Base-by-base conservation (phyloP, 2,888 invertebrate species). In the Athalia cordata region DNA sequence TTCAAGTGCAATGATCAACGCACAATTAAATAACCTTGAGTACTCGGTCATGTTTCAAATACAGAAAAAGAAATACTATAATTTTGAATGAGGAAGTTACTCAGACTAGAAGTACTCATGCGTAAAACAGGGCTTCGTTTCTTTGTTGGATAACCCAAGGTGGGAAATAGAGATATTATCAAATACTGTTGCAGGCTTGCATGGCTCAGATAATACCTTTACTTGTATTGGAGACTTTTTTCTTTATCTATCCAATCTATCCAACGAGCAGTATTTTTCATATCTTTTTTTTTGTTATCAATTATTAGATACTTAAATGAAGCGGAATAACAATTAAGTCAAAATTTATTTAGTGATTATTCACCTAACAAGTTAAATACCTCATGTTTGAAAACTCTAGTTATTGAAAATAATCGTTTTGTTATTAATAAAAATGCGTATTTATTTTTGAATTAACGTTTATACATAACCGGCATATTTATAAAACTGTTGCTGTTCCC, bases 101-200 rank as follows among this genome's bases (percentile, higher is more conserved):
- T 72, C 70, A 47, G 59, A 59, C 57, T 59, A 47, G 8, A 72
- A 59, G 7, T 72, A 72, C 70, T 59, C 59, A 45, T 5, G 59
- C 70, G 47, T 72, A 47, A 72, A 72, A 72, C 72, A 59, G 72
- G 59, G 59, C 59, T 72, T 59, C 29, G n/a, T 45, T 43, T n/a
- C n/a, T 11, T 45, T 57, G 47, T 57, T 15, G 72, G 57, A 59
- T 59, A 59, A 72, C 13, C 13, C 7, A 72, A 59, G n/a, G 7
- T 11, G n/a, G 47, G 9, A 59, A 57, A 72, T 55, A 11, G 2
- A 52, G 47, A 66, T 66, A 66, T 49, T 66, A 13, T 66, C 15
- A 65, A 11, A 4, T 4, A 47, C 43, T 49, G 65, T 67, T 29
- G 9, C 15, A 49, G 45, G 47, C n/a, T 11, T 13, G n/a, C 7